phyloP scores from a whole-genome alignment of 2,113 vertebrate genomes.

The Anolis carolinensis region DNA sequence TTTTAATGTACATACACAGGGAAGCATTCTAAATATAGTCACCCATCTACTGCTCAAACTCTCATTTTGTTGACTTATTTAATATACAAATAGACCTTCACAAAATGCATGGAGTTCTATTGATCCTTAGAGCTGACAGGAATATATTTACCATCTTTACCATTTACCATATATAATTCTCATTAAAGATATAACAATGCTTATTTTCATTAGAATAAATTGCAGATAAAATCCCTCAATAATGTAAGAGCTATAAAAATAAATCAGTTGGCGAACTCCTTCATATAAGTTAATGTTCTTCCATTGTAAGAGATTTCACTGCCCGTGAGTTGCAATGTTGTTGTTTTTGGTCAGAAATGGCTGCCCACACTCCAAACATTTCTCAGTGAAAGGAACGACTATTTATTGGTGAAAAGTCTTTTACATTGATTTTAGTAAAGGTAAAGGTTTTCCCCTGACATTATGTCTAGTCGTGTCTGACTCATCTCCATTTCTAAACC shows the following conservation, averaged over 20 bases:
- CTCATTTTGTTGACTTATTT: background rate
- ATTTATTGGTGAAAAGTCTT: background rate
- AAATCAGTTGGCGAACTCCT: background rate
- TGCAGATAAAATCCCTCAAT: background rate
- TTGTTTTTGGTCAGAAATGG: background rate
- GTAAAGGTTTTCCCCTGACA: no score
- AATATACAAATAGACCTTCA: background rate
- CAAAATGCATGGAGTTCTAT: background rate
- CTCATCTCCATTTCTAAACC: no score
- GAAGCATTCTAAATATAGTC: background rate
- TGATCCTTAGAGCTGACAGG: background rate
- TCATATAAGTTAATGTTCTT: background rate
- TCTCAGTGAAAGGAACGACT: background rate
- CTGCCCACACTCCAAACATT: background rate
- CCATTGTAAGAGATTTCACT: background rate
- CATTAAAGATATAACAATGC: no score
- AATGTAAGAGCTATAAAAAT: background rate
- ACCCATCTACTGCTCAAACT: background rate
- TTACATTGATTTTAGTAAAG: conserved; percentile 3
- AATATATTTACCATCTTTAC: no score
- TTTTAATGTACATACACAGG: background rate
- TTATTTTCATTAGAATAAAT: background rate
- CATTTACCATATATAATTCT: no score
- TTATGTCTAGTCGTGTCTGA: no score
- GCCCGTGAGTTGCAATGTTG: background rate